Evolutionary conservation across 2,113 vertebrate species (phyloP), one percentile per base, ranked within the genome.

Genomic region (Actenoides lindsayi): DNA sequence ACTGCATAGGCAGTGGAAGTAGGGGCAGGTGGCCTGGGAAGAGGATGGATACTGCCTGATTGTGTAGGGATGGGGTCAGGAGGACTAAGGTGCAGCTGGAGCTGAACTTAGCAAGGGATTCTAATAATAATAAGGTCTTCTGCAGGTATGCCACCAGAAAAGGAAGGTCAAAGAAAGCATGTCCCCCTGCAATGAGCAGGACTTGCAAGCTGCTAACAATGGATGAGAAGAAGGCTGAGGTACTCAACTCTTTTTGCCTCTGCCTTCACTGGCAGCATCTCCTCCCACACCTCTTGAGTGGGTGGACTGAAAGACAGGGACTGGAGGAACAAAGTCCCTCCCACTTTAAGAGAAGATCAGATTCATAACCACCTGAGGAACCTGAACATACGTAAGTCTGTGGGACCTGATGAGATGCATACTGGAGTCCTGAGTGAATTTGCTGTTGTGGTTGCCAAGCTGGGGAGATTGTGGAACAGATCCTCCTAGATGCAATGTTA

Each of bases 41-140:
- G 60, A 68, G 53, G 10, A 8, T 0, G 24, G n/a, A 59, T 33
- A 35, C 20, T 33, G 37, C 16, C 25, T 0, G 0, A 12, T 6
- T 78, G 24, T 53, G 24, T 28, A 20, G 24, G 54, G 19, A 17
- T 51, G 42, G 37, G 48, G 18, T 44, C 33, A 51, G 35, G 41
- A 63, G 62, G 54, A 48, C 12, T 35, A n/a, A 73, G 31, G 46
- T 4, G 7, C 9, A 14, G 50, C 27, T 56, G 65, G 23, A 78
- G 71, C 48, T 81, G 33, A 35, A n/a, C 42, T 46, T 64, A 56
- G 56, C 57, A 57, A 39, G 20, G 62, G 24, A 69, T 25, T 30
- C 4, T 57, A 8, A 39, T 20, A 50, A 39, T 30, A 44, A 30
- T 10, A 37, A 65, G 18, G 9, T 24, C 27, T 33, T 35, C 42